Percentiles rank a stretch among this genome's conserved stretches.
Conservation (phyloP, 2,797 vertebrate species). For the Propithecus perrieri region DNA sequence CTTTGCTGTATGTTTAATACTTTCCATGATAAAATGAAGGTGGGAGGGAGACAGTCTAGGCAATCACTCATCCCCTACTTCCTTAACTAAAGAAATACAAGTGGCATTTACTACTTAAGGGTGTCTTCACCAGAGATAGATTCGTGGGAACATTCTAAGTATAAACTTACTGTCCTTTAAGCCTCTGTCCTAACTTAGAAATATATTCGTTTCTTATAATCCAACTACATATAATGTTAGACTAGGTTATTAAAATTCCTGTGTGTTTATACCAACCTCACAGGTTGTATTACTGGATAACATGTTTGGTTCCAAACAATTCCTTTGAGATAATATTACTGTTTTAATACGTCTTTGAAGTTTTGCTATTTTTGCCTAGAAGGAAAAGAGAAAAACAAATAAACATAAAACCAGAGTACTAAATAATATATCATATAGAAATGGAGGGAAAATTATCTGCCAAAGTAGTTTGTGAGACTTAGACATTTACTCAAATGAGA, state of each 20-base stretch:
- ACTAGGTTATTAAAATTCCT: not conserved
- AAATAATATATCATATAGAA: not conserved
- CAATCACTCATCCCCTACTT: not conserved
- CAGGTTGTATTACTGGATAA: not conserved
- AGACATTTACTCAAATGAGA: slow-evolving; percentile 25
- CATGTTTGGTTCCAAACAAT: not conserved
- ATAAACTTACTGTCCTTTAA: slow-evolving; percentile 4
- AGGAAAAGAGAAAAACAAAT: slow-evolving; percentile 47
- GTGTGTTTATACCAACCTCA: slow-evolving; percentile 62
- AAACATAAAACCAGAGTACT: not conserved
- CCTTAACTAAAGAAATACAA: not conserved
- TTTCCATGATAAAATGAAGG: not conserved
- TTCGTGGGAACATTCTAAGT: not conserved
- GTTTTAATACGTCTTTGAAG: slow-evolving; percentile 69
- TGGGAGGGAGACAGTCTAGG: not conserved
- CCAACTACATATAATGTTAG: not conserved
- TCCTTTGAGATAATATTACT: not conserved
- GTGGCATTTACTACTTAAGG: not conserved
- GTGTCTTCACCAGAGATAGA: not conserved
- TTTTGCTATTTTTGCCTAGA: slow-evolving; percentile 75
- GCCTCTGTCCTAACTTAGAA: not conserved
- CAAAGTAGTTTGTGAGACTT: not conserved
- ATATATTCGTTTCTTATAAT: slow-evolving; percentile 19
- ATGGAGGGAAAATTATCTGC: not conserved
- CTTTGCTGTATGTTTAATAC: not conserved